phyloP scores from a whole-genome alignment of 2,888 invertebrate species.

The Dynastes maya region DNA sequence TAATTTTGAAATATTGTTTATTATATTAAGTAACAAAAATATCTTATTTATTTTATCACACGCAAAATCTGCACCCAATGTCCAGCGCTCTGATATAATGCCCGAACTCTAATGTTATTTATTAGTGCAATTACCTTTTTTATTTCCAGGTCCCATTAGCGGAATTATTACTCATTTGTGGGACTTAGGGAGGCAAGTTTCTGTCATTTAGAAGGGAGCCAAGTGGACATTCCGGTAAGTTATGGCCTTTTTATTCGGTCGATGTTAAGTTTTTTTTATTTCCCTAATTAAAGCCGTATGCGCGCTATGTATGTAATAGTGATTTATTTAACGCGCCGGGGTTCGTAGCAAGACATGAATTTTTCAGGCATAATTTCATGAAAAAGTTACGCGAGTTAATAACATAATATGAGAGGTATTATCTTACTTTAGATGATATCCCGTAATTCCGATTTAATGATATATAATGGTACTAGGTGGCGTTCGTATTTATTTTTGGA shows the following conservation, averaged over 20 bases:
- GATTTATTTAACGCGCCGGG: slow-evolving; percentile 21
- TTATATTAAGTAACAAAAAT: too few relatives aligned
- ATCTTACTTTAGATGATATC: slow-evolving; percentile 7
- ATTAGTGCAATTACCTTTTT: slow-evolving; percentile 41
- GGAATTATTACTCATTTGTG: slow-evolving; percentile 36
- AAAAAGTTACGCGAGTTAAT: slow-evolving; percentile 14
- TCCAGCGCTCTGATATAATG: slow-evolving; percentile 4
- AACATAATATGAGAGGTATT: slow-evolving; percentile 16
- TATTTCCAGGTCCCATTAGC: slow-evolving; percentile 44
- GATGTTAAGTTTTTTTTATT: slow-evolving; percentile 21
- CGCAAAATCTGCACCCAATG: neutral
- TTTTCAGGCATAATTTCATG: slow-evolving; percentile 16
- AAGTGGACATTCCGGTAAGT: slow-evolving; percentile 32
- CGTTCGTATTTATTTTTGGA: too few relatives aligned
- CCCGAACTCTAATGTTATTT: slow-evolving; percentile 42
- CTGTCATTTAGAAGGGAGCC: slow-evolving; percentile 22
- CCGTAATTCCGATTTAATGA: too few relatives aligned
- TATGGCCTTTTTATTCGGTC: slow-evolving; percentile 20
- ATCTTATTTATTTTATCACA: too few relatives aligned
- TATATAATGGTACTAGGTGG: too few relatives aligned
- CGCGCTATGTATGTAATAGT: slow-evolving; percentile 15
- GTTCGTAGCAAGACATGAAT: slow-evolving; percentile 5
- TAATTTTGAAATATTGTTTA: too few relatives aligned
- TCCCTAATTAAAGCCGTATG: slow-evolving; percentile 22
- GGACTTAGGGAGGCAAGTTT: slow-evolving; percentile 16